A percentile compares a stretch with the other conserved stretches of the same genome.
phyloP scores from a whole-genome alignment of 1,140 invertebrate species.

The Neodiprion lecontei region DNA sequence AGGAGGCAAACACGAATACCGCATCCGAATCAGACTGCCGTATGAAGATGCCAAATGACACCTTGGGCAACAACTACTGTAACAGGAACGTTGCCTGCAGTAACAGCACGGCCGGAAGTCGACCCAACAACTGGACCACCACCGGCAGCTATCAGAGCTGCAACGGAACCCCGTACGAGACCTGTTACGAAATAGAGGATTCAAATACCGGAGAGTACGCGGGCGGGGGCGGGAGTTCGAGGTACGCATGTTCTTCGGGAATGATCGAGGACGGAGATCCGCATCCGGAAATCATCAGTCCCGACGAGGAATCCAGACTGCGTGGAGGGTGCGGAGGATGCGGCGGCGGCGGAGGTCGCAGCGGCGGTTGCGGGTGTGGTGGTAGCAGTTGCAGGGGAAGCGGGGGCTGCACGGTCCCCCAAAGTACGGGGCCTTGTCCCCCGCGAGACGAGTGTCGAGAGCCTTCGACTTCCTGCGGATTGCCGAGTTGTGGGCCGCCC shows the following conservation, averaged over 20 bases:
- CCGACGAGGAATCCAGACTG: constrained; percentile 31
- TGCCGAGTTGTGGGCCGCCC: constrained; percentile 23
- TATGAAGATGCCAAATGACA: constrained; percentile 12
- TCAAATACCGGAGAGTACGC: neutral
- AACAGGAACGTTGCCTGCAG: constrained; percentile 20
- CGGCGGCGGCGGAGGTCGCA: constrained; percentile 27
- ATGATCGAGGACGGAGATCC: neutral
- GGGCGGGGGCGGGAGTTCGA: neutral
- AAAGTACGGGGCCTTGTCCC: neutral
- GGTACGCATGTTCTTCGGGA: neutral
- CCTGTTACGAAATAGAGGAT: neutral
- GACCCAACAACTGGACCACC: neutral
- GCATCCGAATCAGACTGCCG: constrained; percentile 23
- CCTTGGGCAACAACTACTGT: constrained; percentile 20
- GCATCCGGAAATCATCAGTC: neutral
- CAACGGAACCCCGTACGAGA: neutral
- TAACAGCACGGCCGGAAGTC: neutral
- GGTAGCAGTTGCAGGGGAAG: constrained; percentile 14
- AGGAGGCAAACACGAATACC: constrained; percentile 12
- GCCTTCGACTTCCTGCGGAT: neutral
- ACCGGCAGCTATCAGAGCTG: neutral
- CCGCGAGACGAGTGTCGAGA: neutral
- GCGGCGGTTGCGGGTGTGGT: constrained; percentile 13
- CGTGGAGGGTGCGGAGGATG: constrained; percentile 39
- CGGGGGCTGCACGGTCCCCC: neutral